Percentiles rank a stretch among this genome's conserved stretches.
Conservation (phyloP, 2,888 invertebrate species). For the Cerastoderma edule region DNA sequence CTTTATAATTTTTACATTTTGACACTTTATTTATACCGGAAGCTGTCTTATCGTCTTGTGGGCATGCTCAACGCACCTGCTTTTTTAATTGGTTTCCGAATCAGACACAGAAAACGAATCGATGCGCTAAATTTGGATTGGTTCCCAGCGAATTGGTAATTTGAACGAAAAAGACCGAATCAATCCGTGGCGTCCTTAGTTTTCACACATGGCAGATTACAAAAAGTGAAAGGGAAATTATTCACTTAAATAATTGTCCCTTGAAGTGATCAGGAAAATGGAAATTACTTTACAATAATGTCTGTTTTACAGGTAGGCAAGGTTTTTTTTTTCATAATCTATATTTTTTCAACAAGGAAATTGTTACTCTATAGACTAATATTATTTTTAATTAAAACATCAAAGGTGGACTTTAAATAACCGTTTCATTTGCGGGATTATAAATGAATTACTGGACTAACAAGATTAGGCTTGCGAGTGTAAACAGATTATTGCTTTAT, state of each 20-base stretch:
- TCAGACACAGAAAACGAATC: background rate
- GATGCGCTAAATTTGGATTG: background rate
- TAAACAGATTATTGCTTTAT: slow-evolving; percentile 50
- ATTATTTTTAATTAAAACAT: background rate
- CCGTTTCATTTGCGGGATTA: slow-evolving; percentile 17
- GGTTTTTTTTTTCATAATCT: slow-evolving; percentile 10
- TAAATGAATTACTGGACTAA: slow-evolving; percentile 9
- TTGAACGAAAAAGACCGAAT: slow-evolving; percentile 31
- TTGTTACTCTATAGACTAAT: background rate
- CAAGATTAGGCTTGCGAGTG: slow-evolving; percentile 57
- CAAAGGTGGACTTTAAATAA: slow-evolving; percentile 1
- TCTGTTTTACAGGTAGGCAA: slow-evolving; percentile 65
- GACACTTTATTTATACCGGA: slow-evolving; percentile 5
- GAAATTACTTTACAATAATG: slow-evolving; percentile 46
- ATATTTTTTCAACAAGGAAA: background rate
- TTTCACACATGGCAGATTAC: slow-evolving; percentile 71
- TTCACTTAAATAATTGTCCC: slow-evolving; percentile 20
- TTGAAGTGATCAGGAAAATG: slow-evolving; percentile 31
- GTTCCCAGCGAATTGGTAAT: background rate
- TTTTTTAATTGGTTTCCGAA: background rate
- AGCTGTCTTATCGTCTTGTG: background rate
- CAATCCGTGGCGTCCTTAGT: slow-evolving; percentile 58
- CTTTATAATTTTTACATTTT: background rate
- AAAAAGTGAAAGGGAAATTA: slow-evolving; percentile 48
- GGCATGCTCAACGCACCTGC: slow-evolving; percentile 22